Evolutionary conservation across 1,140 invertebrate species (phyloP).

Genomic region (Thaumatotibia leucotreta): DNA sequence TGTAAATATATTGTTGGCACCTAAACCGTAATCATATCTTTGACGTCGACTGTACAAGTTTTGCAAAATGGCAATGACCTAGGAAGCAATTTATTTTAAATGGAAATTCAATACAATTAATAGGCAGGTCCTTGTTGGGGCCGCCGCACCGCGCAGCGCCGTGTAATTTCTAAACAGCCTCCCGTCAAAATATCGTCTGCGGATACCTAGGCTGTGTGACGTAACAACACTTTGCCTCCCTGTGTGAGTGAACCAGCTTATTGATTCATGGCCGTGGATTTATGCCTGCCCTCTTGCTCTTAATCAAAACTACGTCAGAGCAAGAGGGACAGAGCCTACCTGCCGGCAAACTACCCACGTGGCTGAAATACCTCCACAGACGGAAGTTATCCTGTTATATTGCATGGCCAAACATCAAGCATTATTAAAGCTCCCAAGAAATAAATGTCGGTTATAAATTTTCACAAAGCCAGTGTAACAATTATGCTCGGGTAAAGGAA

Average conservation of each 20-base stretch:
- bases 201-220: constrained; percentile 46
- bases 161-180: constrained; percentile 59
- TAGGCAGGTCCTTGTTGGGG: background rate
- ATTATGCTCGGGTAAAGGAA: constrained; percentile 6
- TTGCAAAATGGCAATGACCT: background rate
- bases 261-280: constrained; percentile 69
- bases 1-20: too few relatives aligned
- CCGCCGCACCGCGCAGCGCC: constrained; percentile 10
- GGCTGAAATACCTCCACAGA: constrained; percentile 34
- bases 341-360: constrained; percentile 43
- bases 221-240: constrained; percentile 41
- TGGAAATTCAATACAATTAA: constrained; percentile 3
- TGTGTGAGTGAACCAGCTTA: constrained; percentile 66
- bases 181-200: constrained; percentile 72
- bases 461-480: background rate
- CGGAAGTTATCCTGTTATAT: constrained; percentile 32
- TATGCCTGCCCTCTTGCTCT: constrained; percentile 64
- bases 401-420: constrained; percentile 26
- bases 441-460: constrained; percentile 1
- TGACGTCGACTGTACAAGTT: too few relatives aligned
- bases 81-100: background rate
- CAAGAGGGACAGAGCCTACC: constrained; percentile 48
- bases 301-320: constrained; percentile 58
- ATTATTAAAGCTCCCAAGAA: constrained; percentile 17
- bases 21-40: too few relatives aligned